Conservation (phyloP, 1,140 invertebrate species). For the Mamestra configurata region DNA sequence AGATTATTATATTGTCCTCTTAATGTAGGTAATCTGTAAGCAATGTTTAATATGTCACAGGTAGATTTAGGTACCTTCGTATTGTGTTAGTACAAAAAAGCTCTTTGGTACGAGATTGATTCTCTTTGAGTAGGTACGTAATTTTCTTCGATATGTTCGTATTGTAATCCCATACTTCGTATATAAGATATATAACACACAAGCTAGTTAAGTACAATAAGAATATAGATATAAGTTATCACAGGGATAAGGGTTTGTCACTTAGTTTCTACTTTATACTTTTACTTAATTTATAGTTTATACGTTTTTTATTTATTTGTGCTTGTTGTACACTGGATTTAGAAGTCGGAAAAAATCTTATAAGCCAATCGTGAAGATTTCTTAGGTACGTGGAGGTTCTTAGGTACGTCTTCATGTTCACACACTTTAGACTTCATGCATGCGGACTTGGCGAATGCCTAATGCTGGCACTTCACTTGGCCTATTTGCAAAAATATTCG, state of each 20-base stretch:
- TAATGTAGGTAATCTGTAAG: background rate
- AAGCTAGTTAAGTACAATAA: background rate
- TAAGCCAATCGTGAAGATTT: no score
- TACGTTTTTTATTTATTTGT: background rate
- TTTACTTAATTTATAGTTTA: no score
- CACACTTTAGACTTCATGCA: no score
- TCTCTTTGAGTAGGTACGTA: background rate
- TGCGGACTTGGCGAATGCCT: no score
- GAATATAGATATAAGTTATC: constrained; percentile 26
- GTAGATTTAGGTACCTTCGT: no score
- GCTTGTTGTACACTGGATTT: background rate
- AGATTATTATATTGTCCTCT: no score
- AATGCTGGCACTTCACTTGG: no score
- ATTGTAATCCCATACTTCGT: background rate
- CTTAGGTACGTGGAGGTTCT: no score
- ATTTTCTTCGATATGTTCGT: constrained; percentile 26
- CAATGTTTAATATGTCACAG: background rate
- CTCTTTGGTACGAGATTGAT: background rate
- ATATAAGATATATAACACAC: background rate
- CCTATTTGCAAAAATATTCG: no score
- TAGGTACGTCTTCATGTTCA: no score
- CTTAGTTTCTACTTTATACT: constrained; percentile 38
- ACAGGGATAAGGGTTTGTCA: constrained; percentile 36
- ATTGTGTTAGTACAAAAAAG: background rate
- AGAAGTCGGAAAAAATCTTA: no score